Conservation (phyloP, 64 coral and sea anemone species). For the Montipora foliosa region DNA sequence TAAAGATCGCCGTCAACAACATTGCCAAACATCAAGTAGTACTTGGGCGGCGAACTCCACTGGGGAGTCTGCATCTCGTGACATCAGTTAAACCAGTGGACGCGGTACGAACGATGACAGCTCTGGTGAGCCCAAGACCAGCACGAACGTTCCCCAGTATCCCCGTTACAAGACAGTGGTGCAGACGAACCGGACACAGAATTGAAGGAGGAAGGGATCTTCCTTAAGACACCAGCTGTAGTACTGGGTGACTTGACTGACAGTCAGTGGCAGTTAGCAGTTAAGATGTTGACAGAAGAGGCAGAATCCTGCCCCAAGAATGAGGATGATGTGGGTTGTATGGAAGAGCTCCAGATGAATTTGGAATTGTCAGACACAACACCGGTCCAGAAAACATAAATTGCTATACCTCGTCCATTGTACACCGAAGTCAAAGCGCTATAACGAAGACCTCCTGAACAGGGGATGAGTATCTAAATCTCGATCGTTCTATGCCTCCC, state of each 20-base stretch:
- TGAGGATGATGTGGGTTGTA: not conserved
- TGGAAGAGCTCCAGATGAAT: not conserved
- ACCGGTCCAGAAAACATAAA: not conserved
- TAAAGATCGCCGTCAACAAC: not conserved
- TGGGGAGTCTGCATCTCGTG: conserved; percentile 5
- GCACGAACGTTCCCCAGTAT: too few species aligned
- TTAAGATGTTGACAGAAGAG: not conserved
- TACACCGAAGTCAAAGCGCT: too few species aligned
- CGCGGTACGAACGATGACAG: too few species aligned
- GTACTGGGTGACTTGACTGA: not conserved
- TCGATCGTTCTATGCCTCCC: too few species aligned
- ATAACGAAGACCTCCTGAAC: too few species aligned
- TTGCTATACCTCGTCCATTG: too few species aligned
- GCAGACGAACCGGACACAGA: not conserved
- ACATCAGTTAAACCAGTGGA: not conserved
- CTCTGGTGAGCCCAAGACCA: too few species aligned
- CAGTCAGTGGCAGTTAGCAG: not conserved
- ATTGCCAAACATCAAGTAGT: conserved; percentile 20
- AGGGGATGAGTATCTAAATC: too few species aligned
- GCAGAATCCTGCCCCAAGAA: not conserved
- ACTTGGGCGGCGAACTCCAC: not conserved
- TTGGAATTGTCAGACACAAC: not conserved
- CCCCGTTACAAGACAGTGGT: not conserved
- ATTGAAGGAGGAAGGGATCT: not conserved
- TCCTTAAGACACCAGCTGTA: not conserved